Evolutionary conservation across 1,140 invertebrate genomes (phyloP), one percentile per base, ranked within the genome.

Genomic region (Archivesica marissinica): DNA sequence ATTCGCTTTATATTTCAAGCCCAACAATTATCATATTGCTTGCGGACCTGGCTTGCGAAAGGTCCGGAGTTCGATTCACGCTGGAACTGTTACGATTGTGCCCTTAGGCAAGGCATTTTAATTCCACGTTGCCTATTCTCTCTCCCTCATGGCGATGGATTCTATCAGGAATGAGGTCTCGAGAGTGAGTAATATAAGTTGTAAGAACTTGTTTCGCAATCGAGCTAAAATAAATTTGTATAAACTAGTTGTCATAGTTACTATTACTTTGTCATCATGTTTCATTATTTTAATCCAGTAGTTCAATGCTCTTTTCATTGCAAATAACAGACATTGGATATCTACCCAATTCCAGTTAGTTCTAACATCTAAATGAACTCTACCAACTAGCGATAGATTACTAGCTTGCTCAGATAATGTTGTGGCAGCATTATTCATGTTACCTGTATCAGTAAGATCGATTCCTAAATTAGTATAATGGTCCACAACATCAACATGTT

Each of bases 381-480:
- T 66, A 52, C 25, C 38, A 35, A 66, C 47, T 4, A 80, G 4
- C n/a, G 35, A 52, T 3, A 66, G 9, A 35, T 68, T 35, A 66
- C 25, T 35, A 35, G 59, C 47, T 68, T 80, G 78, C 7, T 66
- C 33, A 30, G 9, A 2, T n/a, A 54, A 52, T 35, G 44, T 56
- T 35, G 50, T 66, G 30, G 50, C 28, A 44, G 38, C n/a, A 28
- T 61, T 13, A 41, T 6, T 28, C 54, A 52, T 74, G 20, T 20
- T 41, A 25, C 44, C 25, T 23, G 38, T 50, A 25, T 50, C 25
- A 17, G 17, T 20, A 44, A 74, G 6, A 20, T 50, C 50, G 20
- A 39, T 25, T 54, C n/a, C 70, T 39, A 76, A 30, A 76, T 84
- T 64, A 47, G 35, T 59, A 76, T 75, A 84, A 2, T 23, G 13